phyloP scores from a whole-genome alignment of 2,113 vertebrate genomes.

The Chinchilla lanigera region DNA sequence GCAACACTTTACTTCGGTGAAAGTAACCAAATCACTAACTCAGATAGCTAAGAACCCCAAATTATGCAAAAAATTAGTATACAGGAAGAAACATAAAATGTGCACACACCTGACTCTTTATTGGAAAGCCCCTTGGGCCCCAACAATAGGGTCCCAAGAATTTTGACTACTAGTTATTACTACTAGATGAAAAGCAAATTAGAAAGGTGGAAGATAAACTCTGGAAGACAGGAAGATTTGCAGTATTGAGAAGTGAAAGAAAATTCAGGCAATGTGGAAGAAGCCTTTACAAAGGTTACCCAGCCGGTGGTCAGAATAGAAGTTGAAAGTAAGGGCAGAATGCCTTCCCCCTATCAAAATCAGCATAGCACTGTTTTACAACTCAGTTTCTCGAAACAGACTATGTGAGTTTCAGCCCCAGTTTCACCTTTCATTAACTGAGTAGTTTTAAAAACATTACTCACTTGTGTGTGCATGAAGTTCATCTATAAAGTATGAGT shows the following conservation, averaged over 20 bases:
- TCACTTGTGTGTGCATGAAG: not conserved
- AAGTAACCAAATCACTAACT: not conserved
- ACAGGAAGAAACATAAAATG: not conserved
- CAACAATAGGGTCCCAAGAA: not conserved
- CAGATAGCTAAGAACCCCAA: not conserved
- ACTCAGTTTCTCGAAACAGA: not conserved
- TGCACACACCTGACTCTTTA: not conserved
- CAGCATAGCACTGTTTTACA: not conserved
- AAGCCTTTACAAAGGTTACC: not conserved
- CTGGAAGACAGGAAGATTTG: not conserved
- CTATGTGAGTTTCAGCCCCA: not conserved
- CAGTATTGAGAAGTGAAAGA: not conserved
- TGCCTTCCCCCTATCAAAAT: not conserved
- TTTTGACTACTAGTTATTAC: not conserved
- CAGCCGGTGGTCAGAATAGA: not conserved
- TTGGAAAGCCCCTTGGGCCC: not conserved
- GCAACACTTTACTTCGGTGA: not conserved
- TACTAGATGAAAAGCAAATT: not conserved
- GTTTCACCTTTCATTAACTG: not conserved
- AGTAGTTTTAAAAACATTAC: not conserved
- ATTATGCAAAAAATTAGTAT: not conserved
- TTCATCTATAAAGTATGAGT: not conserved
- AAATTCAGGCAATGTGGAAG: not conserved
- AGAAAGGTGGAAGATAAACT: not conserved
- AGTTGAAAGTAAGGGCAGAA: not conserved